Evolutionary conservation across 1,140 invertebrate species (phyloP).

Genomic region (Lepidostoma basale): DNA sequence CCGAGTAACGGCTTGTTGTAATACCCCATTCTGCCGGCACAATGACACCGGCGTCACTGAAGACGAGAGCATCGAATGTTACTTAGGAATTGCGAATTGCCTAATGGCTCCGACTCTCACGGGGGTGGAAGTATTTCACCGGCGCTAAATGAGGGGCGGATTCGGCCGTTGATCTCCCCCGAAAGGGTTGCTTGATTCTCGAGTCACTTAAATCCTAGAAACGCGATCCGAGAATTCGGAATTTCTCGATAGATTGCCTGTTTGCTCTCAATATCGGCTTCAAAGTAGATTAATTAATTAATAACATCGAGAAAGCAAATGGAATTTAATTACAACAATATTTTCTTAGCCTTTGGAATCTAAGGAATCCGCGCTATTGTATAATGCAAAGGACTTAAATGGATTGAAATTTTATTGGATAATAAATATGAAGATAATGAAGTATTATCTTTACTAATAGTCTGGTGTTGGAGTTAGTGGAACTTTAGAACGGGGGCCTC

Average conservation of each 20-base stretch:
- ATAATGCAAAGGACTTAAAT: too few species aligned
- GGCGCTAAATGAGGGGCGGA: slow-evolving; percentile 1
- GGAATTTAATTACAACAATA: too few species aligned
- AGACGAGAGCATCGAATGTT: slow-evolving; percentile 22
- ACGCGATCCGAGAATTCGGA: not conserved
- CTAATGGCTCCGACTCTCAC: not conserved
- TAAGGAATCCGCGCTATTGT: too few species aligned
- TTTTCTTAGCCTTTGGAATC: too few species aligned
- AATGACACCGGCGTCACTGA: slow-evolving; percentile 5
- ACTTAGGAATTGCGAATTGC: slow-evolving; percentile 12
- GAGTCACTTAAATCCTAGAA: not conserved
- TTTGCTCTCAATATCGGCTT: not conserved
- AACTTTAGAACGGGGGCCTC: too few species aligned
- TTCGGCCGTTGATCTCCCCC: not conserved
- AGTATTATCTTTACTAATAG: too few species aligned
- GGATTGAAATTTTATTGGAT: too few species aligned
- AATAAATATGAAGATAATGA: too few species aligned
- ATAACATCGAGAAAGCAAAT: not conserved
- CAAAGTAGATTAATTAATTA: not conserved
- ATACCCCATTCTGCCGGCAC: not conserved
- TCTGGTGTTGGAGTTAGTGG: too few species aligned
- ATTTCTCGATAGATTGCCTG: not conserved
- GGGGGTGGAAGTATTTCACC: not conserved
- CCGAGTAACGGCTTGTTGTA: slow-evolving; percentile 20
- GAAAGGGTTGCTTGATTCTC: not conserved